Evolutionary conservation across 2,797 vertebrate genomes (phyloP).

Genomic region (Garrulus glandarius): DNA sequence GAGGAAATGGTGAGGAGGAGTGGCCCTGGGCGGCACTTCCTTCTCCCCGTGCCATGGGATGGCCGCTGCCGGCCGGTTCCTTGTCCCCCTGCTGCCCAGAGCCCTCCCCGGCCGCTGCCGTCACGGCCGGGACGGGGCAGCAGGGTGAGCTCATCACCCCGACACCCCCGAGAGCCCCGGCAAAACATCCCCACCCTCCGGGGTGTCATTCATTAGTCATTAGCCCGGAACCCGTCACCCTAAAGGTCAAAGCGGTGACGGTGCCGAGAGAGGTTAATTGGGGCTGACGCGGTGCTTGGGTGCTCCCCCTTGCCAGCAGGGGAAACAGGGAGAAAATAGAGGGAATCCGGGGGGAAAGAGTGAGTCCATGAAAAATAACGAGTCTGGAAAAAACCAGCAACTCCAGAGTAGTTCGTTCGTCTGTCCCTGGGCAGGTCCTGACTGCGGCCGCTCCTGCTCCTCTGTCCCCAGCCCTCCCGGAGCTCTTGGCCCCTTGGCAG

Average conservation of each 20-base stretch:
- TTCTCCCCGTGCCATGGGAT: background rate
- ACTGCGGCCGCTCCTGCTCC: background rate
- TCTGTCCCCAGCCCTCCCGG: fast-evolving
- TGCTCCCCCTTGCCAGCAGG: background rate
- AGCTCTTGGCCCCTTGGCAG: background rate
- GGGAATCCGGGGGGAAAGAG: background rate
- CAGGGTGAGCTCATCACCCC: background rate
- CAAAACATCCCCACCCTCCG: background rate
- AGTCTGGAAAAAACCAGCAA: background rate
- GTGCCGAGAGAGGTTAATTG: background rate
- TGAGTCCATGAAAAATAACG: fast-evolving
- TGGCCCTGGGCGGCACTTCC: slow-evolving; percentile 38
- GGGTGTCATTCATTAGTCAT: background rate
- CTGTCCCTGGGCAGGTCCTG: background rate
- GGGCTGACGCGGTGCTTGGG: background rate
- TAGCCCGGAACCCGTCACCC: background rate
- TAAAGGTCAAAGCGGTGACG: background rate
- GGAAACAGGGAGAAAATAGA: background rate
- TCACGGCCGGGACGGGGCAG: background rate
- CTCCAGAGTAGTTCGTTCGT: fast-evolving
- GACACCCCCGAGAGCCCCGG: background rate
- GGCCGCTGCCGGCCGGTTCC: background rate
- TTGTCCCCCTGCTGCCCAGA: background rate
- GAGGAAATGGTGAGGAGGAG: slow-evolving; percentile 59
- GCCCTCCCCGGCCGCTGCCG: background rate